Conservation (phyloP, 2,113 vertebrate genomes). For the Grantiella picta region DNA sequence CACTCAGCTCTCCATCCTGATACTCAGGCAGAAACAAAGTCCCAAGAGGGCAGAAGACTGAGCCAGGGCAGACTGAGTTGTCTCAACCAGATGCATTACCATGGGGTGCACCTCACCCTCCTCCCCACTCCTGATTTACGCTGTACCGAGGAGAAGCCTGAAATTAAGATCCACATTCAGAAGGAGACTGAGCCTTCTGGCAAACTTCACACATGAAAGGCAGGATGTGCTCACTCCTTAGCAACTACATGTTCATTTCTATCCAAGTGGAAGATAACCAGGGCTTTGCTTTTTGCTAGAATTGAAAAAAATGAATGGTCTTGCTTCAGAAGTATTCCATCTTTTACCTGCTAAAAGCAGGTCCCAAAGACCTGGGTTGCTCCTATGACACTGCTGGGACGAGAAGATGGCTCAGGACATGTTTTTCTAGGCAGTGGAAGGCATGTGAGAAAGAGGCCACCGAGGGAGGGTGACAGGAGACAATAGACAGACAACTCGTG, state of each 20-base stretch:
- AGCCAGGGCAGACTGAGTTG: neutral
- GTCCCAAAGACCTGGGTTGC: neutral
- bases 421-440: neutral
- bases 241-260: neutral
- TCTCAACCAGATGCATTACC: neutral
- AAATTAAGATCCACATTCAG: neutral
- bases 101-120: rapidly evolving
- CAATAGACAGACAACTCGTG: neutral
- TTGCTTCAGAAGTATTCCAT: neutral
- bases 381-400: neutral
- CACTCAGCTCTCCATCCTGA: neutral
- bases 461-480: neutral
- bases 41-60: neutral
- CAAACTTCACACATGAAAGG: neutral
- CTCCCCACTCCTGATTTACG: neutral
- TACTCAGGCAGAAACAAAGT: neutral
- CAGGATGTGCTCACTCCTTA: neutral
- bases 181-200: neutral
- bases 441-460: neutral
- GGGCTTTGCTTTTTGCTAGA: neutral
- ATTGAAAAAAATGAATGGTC: neutral
- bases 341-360: neutral
- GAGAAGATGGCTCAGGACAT: rapidly evolving
- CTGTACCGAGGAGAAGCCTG: neutral
- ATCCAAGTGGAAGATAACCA: neutral